These are phyloP conservation scores for Lithophane ornitopus DNA, from an alignment of 2,888 invertebrate genomes.

Conservation along the genomic window DNA sequence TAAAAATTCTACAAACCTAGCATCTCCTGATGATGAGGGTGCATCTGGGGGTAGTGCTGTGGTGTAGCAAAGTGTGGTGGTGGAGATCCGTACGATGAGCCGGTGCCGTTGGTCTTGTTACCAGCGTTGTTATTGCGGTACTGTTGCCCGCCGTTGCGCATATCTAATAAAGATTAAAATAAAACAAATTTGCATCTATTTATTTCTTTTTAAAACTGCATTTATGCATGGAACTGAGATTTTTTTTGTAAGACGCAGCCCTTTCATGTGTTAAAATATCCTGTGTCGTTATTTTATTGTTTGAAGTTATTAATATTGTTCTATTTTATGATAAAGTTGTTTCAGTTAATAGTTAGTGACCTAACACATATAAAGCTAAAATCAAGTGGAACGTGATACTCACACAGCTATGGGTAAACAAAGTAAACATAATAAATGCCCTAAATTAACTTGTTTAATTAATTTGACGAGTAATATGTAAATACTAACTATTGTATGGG, in stretches of 20 bases:
- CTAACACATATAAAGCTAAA: too few species aligned
- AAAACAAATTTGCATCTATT: background rate
- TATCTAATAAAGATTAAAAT: conserved; percentile 68
- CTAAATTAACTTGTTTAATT: too few species aligned
- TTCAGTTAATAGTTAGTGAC: too few species aligned
- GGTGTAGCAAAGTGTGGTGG: conserved; percentile 88
- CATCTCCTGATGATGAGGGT: conserved; percentile 89
- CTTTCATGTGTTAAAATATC: too few species aligned
- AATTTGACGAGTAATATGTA: background rate
- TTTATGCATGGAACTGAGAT: background rate
- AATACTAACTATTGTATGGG: conserved; percentile 84
- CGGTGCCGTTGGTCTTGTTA: conserved; percentile 84
- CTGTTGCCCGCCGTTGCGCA: conserved; percentile 85
- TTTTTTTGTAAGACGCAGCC: too few species aligned
- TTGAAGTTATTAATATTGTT: too few species aligned
- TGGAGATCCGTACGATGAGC: conserved; percentile 88
- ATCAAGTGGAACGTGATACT: too few species aligned
- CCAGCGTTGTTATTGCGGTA: conserved; percentile 83
- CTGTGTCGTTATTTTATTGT: too few species aligned
- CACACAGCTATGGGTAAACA: too few species aligned
- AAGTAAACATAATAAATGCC: too few species aligned
- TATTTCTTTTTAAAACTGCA: background rate
- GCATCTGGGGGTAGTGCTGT: conserved; percentile 87
- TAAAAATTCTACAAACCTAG: conserved; percentile 78
- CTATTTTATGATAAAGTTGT: too few species aligned